Conservation (phyloP, 1,140 invertebrate genomes). For the Pseudobourletiella spinata region DNA sequence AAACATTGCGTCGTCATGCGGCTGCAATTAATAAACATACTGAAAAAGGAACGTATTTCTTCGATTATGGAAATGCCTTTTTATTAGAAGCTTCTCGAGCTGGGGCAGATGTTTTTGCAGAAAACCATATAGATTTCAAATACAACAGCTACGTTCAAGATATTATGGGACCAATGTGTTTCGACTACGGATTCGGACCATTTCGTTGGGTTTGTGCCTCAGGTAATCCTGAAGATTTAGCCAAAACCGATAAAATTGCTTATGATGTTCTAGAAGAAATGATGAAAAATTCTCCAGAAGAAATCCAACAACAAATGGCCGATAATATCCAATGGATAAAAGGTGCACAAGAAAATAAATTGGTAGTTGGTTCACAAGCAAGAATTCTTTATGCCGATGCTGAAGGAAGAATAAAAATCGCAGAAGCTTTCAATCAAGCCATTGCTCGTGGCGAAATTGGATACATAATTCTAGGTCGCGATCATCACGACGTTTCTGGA, state of each 20-base stretch:
- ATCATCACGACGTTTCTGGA: slow-evolving; percentile 63
- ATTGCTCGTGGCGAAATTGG: too few species aligned
- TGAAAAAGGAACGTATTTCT: slow-evolving; percentile 52
- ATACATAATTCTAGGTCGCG: slow-evolving; percentile 54
- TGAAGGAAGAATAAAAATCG: slow-evolving; percentile 48
- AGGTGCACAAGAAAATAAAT: slow-evolving; percentile 49
- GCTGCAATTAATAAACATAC: slow-evolving; percentile 51
- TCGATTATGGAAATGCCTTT: slow-evolving; percentile 64
- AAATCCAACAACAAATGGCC: slow-evolving; percentile 14
- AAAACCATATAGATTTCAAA: slow-evolving; percentile 45
- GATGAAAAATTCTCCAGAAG: slow-evolving; percentile 32
- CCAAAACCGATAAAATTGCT: slow-evolving; percentile 53
- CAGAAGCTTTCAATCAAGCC: slow-evolving; percentile 53
- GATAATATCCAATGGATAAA: slow-evolving; percentile 58
- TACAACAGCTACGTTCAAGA: slow-evolving; percentile 65
- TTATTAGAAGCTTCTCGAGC: slow-evolving; percentile 55
- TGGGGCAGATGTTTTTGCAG: slow-evolving; percentile 46
- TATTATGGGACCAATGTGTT: slow-evolving; percentile 63
- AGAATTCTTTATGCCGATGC: slow-evolving; percentile 58
- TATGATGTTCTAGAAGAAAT: slow-evolving; percentile 47
- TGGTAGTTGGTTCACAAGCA: slow-evolving; percentile 57
- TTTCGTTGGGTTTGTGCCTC: slow-evolving; percentile 64
- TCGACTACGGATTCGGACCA: slow-evolving; percentile 62
- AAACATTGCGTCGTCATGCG: slow-evolving; percentile 54
- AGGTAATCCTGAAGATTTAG: slow-evolving; percentile 46